phyloP scores from a whole-genome alignment of 2,888 invertebrate species.

The Metellina segmentata region DNA sequence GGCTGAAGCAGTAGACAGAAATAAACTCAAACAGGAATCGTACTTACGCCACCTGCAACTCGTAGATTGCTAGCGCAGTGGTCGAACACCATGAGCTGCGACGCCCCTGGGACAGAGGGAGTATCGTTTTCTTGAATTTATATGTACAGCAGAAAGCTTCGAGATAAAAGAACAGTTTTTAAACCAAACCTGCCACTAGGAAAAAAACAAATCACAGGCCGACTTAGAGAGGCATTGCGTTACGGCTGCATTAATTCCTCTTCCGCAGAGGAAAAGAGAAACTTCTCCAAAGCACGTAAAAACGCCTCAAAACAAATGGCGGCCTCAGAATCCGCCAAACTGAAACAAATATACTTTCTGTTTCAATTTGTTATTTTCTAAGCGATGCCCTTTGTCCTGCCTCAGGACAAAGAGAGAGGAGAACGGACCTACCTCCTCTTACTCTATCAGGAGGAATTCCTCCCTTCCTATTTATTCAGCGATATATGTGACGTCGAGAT shows the following conservation, averaged over 20 bases:
- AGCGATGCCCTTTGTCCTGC: background rate
- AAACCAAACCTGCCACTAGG: too few species aligned
- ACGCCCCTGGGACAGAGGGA: too few species aligned
- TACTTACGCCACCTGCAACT: too few species aligned
- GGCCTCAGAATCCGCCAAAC: background rate
- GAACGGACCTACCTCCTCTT: background rate
- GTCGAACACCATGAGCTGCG: too few species aligned
- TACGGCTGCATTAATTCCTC: background rate
- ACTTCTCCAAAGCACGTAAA: background rate
- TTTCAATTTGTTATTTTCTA: slow-evolving; percentile 3
- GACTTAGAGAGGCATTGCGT: too few species aligned
- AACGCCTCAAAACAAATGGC: background rate
- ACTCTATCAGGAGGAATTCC: background rate
- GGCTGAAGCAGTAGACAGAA: too few species aligned
- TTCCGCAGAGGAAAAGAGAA: background rate
- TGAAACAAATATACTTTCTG: background rate
- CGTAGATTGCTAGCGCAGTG: too few species aligned
- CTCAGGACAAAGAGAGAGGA: background rate
- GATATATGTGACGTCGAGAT: slow-evolving; percentile 1
- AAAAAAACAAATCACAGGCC: too few species aligned
- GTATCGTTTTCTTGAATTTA: too few species aligned
- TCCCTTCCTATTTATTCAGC: slow-evolving; percentile 13
- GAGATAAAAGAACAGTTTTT: too few species aligned
- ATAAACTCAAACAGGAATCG: too few species aligned
- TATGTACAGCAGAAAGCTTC: too few species aligned